Evolutionary conservation across 2,888 invertebrate genomes (phyloP).

Genomic region (Thecocarcelia acutangulata): DNA sequence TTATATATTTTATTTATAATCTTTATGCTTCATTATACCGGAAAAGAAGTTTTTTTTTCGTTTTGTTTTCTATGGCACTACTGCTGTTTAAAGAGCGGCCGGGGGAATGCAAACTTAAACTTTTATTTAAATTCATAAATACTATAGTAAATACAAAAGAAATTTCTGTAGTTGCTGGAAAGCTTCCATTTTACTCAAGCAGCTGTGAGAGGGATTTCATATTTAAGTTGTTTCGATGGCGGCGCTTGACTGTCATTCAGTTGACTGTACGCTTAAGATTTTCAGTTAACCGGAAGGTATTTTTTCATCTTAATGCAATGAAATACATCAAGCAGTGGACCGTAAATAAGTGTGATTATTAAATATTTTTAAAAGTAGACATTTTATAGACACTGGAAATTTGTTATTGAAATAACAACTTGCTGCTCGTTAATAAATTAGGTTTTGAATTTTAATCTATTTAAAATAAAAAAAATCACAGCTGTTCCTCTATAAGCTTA

Average conservation of each 20-base stretch:
- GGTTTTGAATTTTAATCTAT: too few species aligned
- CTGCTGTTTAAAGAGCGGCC: neutral
- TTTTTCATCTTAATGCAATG: slow-evolving; percentile 6
- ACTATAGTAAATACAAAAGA: neutral
- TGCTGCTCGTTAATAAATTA: too few species aligned
- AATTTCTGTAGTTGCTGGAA: neutral
- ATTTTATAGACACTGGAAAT: too few species aligned
- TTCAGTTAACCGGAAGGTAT: slow-evolving; percentile 59
- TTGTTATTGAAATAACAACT: too few species aligned
- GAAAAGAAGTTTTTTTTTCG: slow-evolving; percentile 41
- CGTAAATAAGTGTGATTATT: slow-evolving; percentile 5
- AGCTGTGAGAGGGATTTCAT: neutral
- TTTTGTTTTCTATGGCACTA: slow-evolving; percentile 16
- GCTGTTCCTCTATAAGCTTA: too few species aligned
- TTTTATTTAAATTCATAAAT: slow-evolving; percentile 26
- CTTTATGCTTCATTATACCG: slow-evolving; percentile 66
- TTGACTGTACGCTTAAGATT: slow-evolving; percentile 33
- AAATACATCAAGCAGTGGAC: slow-evolving; percentile 15
- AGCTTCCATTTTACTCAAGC: neutral
- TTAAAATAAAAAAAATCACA: too few species aligned
- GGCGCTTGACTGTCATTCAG: slow-evolving; percentile 29
- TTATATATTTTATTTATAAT: slow-evolving; percentile 63
- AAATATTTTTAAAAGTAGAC: too few species aligned
- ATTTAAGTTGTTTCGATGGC: neutral
- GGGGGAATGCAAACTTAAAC: neutral